Conservation (phyloP, 2,888 invertebrate genomes). For the Malthinus seriepunctatus region DNA sequence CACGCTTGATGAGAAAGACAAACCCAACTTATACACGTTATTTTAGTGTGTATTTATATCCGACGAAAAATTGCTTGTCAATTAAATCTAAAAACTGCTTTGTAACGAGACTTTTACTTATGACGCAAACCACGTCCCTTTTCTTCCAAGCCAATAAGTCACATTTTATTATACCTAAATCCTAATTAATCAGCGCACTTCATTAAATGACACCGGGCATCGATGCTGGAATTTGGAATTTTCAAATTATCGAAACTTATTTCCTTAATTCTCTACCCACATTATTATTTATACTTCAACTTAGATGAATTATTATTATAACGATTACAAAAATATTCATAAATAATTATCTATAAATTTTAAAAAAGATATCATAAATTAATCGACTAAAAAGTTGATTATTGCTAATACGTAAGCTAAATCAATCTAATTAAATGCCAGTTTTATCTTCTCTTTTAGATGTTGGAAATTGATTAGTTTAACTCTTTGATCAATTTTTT, state of each 20-base stretch:
- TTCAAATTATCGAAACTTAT: constrained; percentile 2
- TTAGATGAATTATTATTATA: constrained; percentile 15
- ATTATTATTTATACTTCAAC: constrained; percentile 10
- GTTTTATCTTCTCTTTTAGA: constrained; percentile 8
- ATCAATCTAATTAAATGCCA: constrained; percentile 11
- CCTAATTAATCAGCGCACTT: too few relatives aligned
- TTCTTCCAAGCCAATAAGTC: too few relatives aligned
- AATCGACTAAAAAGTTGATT: constrained; percentile 8
- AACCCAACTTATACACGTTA: constrained; percentile 28
- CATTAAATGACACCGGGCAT: background rate
- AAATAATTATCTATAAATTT: constrained; percentile 11
- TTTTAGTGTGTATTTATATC: constrained; percentile 30
- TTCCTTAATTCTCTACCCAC: constrained; percentile 3
- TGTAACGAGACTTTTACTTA: constrained; percentile 1
- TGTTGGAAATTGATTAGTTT: constrained; percentile 2
- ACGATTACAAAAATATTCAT: constrained; percentile 10
- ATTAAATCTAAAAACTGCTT: constrained; percentile 25
- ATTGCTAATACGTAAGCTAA: constrained; percentile 6
- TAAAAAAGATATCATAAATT: constrained; percentile 12
- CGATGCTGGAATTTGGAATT: background rate
- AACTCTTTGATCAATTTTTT: background rate
- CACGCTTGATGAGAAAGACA: constrained; percentile 28
- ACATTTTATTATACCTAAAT: too few relatives aligned
- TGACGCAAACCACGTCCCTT: background rate
- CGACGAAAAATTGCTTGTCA: constrained; percentile 35